These are phyloP conservation scores for Pentamera pediparva DNA, from an alignment of 53 echinoderm and acorn worm species.

Conservation along the genomic window DNA sequence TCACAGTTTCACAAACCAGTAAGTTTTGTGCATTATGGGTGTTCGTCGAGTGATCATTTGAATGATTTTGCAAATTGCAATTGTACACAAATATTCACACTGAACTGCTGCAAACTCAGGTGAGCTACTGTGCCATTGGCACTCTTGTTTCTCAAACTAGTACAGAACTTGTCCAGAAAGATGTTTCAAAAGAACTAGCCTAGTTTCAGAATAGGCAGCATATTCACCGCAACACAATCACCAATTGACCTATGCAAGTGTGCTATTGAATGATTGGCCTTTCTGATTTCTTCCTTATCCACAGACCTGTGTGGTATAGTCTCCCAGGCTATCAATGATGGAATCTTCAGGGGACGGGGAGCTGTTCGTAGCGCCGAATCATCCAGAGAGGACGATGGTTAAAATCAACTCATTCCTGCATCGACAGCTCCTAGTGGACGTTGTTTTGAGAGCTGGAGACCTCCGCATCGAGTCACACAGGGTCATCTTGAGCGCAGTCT, in stretches of 20 bases:
- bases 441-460: constrained; percentile 67
- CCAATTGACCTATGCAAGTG: too few species aligned
- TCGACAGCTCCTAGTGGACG: constrained; percentile 80
- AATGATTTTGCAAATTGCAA: too few species aligned
- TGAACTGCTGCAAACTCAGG: too few species aligned
- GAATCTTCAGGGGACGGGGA: constrained; percentile 70
- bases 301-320: background rate
- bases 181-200: too few species aligned
- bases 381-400: constrained; percentile 84
- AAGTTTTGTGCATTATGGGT: too few species aligned
- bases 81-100: too few species aligned
- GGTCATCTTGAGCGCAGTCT: constrained; percentile 90
- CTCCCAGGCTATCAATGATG: constrained; percentile 16
- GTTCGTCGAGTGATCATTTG: too few species aligned
- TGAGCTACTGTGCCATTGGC: too few species aligned
- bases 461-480: constrained; percentile 86
- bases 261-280: background rate
- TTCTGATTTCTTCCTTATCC: background rate
- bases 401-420: constrained; percentile 73
- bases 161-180: too few species aligned
- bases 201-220: too few species aligned
- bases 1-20: too few species aligned
- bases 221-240: too few species aligned
- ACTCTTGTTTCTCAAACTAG: background rate
- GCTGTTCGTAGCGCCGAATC: constrained; percentile 80